phyloP scores from a whole-genome alignment of 30 jellyfish, hydroid and myxozoan species.

The Catostylus mosaicus region DNA sequence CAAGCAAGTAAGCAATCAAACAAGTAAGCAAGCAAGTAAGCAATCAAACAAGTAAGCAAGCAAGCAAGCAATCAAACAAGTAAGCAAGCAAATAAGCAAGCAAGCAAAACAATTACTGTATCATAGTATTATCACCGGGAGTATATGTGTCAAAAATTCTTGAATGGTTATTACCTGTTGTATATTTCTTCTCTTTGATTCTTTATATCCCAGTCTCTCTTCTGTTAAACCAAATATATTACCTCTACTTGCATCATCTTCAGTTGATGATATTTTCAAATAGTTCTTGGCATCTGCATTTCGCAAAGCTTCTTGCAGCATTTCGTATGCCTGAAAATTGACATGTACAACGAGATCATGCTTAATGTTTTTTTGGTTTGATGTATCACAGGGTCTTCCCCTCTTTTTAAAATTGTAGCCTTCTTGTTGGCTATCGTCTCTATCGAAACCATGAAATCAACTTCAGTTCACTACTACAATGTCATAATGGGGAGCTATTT shows the following conservation, averaged over 20 bases:
- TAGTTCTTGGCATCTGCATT: slow-evolving; percentile 63
- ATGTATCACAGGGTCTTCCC: too few relatives aligned
- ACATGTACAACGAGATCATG: too few relatives aligned
- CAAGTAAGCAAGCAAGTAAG: neutral
- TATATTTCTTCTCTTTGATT: slow-evolving; percentile 27
- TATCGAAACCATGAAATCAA: too few relatives aligned
- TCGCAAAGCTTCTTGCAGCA: slow-evolving; percentile 60
- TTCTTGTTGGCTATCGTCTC: too few relatives aligned
- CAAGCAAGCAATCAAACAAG: neutral
- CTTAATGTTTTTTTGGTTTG: too few relatives aligned
- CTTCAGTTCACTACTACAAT: too few relatives aligned
- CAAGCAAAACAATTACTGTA: neutral
- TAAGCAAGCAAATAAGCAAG: neutral
- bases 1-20: too few relatives aligned
- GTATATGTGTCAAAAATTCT: neutral
- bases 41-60: neutral
- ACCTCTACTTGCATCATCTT: slow-evolving; percentile 1
- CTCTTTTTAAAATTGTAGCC: too few relatives aligned
- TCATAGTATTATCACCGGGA: too few relatives aligned
- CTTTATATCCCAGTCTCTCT: slow-evolving; percentile 29
- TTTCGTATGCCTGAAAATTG: slow-evolving; percentile 30
- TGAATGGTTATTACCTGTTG: slow-evolving; percentile 43
- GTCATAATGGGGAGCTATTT: too few relatives aligned
- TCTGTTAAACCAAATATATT: slow-evolving; percentile 74
- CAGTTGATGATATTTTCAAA: slow-evolving; percentile 39